These are phyloP conservation scores for Vulpes vulpes DNA, from an alignment of 2,113 vertebrate species.

Conservation along the genomic window DNA sequence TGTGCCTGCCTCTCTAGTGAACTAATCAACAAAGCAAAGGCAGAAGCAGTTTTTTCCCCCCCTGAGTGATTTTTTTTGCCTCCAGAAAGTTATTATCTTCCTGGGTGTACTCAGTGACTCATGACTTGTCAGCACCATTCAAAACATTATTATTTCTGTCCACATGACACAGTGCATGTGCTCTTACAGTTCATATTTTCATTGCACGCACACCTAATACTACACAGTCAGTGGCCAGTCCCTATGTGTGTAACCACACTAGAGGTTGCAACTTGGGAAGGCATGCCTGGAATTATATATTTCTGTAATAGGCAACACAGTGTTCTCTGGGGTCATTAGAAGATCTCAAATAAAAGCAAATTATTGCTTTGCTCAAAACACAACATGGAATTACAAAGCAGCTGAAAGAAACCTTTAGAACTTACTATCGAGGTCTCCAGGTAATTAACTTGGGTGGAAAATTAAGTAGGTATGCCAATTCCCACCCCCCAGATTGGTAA, in stretches of 20 bases:
- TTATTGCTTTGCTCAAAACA: constrained; percentile 30
- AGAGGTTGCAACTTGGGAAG: neutral
- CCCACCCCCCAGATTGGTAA: neutral
- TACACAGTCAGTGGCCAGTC: neutral
- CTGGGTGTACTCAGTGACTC: neutral
- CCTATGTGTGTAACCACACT: neutral
- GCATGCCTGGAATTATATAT: neutral
- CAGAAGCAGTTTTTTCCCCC: neutral
- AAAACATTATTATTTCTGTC: constrained; percentile 39
- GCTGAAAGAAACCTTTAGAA: neutral
- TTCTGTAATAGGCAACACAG: constrained; percentile 4
- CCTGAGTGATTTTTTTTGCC: constrained; percentile 50
- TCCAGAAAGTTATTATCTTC: constrained; percentile 70
- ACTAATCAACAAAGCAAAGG: constrained; percentile 46
- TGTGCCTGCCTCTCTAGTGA: constrained; percentile 53
- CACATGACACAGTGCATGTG: neutral
- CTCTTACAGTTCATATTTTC: neutral
- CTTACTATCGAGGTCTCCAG: neutral
- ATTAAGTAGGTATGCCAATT: neutral
- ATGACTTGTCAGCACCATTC: constrained; percentile 28
- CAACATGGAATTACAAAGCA: constrained; percentile 18
- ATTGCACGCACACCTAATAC: neutral
- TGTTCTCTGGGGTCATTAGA: neutral
- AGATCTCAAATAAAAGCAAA: neutral
- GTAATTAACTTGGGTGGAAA: neutral